These are phyloP conservation scores for Cosmorhoe ocellata DNA, from an alignment of 2,888 invertebrate species.

Conservation along the genomic window DNA sequence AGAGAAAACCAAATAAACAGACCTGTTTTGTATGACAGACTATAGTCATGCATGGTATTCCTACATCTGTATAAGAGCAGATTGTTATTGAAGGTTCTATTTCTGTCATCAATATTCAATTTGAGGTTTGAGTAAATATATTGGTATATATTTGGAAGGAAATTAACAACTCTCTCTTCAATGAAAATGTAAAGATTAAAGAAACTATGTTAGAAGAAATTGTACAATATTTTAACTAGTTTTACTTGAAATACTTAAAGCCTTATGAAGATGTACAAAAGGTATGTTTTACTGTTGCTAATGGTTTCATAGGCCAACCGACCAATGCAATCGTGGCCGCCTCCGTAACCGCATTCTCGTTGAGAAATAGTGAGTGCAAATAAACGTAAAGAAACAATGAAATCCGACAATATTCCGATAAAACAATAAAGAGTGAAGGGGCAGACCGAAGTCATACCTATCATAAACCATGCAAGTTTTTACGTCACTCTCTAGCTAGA, in stretches of 20 bases:
- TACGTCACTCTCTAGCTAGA: slow-evolving; percentile 32
- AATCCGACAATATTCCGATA: slow-evolving; percentile 42
- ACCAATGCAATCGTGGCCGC: slow-evolving; percentile 39
- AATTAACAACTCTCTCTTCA: no score
- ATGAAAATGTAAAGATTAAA: no score
- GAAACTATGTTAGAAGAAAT: slow-evolving; percentile 5
- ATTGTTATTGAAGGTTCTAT: neutral
- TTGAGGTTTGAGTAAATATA: no score
- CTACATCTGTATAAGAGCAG: neutral
- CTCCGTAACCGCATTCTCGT: slow-evolving; percentile 43
- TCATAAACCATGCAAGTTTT: slow-evolving; percentile 33
- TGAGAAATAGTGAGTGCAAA: slow-evolving; percentile 46
- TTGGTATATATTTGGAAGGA: no score
- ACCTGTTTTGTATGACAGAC: slow-evolving; percentile 15
- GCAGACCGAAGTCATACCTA: slow-evolving; percentile 28
- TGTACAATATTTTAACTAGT: slow-evolving; percentile 1
- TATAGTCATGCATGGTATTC: slow-evolving; percentile 12
- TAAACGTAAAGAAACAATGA: slow-evolving; percentile 47
- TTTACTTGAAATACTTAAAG: slow-evolving; percentile 6
- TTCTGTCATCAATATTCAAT: no score
- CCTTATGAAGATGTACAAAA: slow-evolving; percentile 28
- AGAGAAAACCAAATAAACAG: slow-evolving; percentile 34
- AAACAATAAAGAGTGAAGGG: slow-evolving; percentile 38
- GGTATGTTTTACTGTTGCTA: slow-evolving; percentile 33
- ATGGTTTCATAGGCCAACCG: slow-evolving; percentile 31